These are phyloP conservation scores for Perca flavescens DNA, from an alignment of 2,113 vertebrate genomes.

Conservation along the genomic window DNA sequence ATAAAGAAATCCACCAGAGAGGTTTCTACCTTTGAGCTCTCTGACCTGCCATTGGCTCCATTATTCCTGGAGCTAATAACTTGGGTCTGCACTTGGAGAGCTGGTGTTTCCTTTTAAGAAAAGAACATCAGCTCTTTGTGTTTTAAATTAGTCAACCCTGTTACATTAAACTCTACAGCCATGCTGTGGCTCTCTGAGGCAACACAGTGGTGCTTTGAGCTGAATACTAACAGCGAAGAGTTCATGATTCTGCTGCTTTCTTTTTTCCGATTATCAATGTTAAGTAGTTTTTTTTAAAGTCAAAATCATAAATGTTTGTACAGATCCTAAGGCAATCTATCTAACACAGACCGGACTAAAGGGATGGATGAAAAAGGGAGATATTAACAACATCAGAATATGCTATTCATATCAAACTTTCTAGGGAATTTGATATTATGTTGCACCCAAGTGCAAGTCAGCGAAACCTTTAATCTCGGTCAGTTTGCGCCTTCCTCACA, in stretches of 20 bases:
- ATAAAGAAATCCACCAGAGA: conserved; percentile 20
- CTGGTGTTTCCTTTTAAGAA: conserved; percentile 39
- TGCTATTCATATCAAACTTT: not conserved
- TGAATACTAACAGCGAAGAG: not conserved
- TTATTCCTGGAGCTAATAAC: conserved; percentile 57
- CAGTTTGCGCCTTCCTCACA: not conserved
- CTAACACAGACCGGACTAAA: not conserved
- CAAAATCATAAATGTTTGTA: too few relatives aligned
- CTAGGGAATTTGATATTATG: not conserved
- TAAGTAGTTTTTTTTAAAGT: not conserved
- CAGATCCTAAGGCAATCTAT: not conserved
- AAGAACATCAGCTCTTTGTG: conserved; percentile 33
- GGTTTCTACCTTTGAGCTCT: conserved; percentile 21
- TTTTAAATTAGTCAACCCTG: conserved; percentile 55
- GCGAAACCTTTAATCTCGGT: not conserved
- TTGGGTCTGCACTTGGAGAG: conserved; percentile 28
- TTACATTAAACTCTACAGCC: conserved; percentile 9
- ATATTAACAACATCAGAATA: not conserved
- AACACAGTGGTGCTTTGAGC: not conserved
- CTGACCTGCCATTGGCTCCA: conserved; percentile 13
- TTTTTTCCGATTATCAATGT: not conserved
- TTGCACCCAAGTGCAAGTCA: not conserved
- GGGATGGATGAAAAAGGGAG: not conserved
- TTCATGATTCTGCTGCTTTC: not conserved
- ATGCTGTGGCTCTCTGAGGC: not conserved